Evolutionary conservation across 2,113 vertebrate genomes (phyloP).

Genomic region (Nematolebias whitei): DNA sequence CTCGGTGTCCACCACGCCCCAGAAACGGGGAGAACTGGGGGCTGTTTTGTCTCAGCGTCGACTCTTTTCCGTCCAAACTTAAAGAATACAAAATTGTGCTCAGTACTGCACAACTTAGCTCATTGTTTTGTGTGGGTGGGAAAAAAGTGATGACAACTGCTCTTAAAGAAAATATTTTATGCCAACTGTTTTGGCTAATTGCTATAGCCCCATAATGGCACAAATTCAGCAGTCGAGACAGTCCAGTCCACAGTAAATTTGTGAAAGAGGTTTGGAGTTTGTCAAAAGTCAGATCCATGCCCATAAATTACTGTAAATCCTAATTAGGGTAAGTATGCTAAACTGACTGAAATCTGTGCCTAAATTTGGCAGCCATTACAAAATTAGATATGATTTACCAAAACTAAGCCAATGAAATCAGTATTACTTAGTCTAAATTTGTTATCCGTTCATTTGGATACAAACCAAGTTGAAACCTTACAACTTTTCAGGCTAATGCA

Average conservation of each 20-base stretch:
- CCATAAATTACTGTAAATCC: background rate
- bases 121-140: constrained; percentile 20
- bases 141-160: background rate
- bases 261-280: background rate
- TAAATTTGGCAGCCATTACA: too few relatives aligned
- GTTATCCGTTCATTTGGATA: too few relatives aligned
- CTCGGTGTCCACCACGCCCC: constrained; percentile 54
- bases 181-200: background rate
- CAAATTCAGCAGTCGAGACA: background rate
- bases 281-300: background rate
- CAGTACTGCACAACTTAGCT: constrained; percentile 17
- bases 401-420: too few relatives aligned
- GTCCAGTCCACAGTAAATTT: too few relatives aligned
- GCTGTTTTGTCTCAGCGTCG: constrained; percentile 42
- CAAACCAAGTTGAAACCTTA: too few relatives aligned
- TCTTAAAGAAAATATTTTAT: constrained; percentile 1
- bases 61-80: constrained; percentile 27
- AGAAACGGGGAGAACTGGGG: constrained; percentile 31
- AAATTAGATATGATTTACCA: too few relatives aligned
- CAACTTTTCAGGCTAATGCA: too few relatives aligned
- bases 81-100: constrained; percentile 28
- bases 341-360: too few relatives aligned
- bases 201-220: background rate
- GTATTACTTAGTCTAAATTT: too few relatives aligned
- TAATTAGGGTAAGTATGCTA: too few relatives aligned